A percentile compares a stretch with the other conserved stretches of the same genome.
These are phyloP conservation scores for Acrocera orbiculus DNA, from an alignment of 2,888 invertebrate genomes.

Conservation along the genomic window DNA sequence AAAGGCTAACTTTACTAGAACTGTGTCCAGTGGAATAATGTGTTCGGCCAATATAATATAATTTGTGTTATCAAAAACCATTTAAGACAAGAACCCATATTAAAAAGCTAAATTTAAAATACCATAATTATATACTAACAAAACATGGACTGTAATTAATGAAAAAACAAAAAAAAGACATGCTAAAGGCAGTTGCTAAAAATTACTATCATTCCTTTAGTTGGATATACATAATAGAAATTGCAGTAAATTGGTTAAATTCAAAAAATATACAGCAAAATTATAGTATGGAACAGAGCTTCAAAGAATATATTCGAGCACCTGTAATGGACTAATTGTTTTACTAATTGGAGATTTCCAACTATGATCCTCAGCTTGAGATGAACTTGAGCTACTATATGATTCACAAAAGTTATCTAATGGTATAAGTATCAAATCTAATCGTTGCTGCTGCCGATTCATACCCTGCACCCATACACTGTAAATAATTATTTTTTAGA, in stretches of 20 bases:
- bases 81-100: too few relatives aligned
- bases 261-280: neutral
- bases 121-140: too few relatives aligned
- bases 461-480: slow-evolving; percentile 88
- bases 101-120: too few relatives aligned
- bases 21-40: too few relatives aligned
- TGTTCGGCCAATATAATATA: too few relatives aligned
- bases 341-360: slow-evolving; percentile 29
- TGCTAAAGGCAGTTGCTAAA: too few relatives aligned
- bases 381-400: slow-evolving; percentile 30
- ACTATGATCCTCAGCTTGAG: slow-evolving; percentile 29
- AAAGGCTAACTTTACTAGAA: too few relatives aligned
- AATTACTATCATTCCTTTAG: too few relatives aligned
- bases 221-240: neutral
- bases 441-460: slow-evolving; percentile 67
- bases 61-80: too few relatives aligned
- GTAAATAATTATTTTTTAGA: slow-evolving; percentile 9
- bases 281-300: neutral
- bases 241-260: neutral
- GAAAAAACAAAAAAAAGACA: too few relatives aligned
- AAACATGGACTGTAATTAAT: too few relatives aligned
- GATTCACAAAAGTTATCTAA: slow-evolving; percentile 50
- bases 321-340: slow-evolving; percentile 26
- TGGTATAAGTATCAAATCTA: slow-evolving; percentile 70
- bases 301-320: slow-evolving; percentile 5